phyloP scores from a whole-genome alignment of 2,888 invertebrate genomes.

The Drosophila flavopinicola region DNA sequence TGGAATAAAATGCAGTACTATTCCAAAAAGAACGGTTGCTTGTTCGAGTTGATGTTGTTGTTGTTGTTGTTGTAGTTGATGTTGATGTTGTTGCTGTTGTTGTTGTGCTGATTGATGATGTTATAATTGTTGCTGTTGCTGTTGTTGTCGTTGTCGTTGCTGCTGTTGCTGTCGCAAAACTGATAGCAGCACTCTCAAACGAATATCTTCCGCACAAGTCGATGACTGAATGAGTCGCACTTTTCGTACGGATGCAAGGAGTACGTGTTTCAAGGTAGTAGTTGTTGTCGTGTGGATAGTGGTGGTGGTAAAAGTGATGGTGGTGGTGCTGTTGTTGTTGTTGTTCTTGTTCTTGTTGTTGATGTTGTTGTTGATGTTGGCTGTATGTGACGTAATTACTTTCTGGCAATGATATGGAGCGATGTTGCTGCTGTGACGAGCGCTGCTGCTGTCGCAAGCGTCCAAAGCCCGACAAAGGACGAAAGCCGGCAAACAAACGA shows the following conservation, averaged over 20 bases:
- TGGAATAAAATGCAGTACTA: conserved; percentile 72
- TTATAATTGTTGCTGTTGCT: conserved; percentile 28
- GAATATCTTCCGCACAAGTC: conserved; percentile 60
- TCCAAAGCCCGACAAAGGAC: conserved; percentile 89
- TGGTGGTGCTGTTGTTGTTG: conserved; percentile 31
- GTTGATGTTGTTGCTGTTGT: conserved; percentile 36
- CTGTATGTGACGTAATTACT: conserved; percentile 86
- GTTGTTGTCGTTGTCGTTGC: conserved; percentile 42
- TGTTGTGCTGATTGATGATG: conserved; percentile 33
- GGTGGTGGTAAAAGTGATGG: conserved; percentile 36
- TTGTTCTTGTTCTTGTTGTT: conserved; percentile 35
- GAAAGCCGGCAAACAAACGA: conserved; percentile 92
- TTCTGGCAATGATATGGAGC: conserved; percentile 94
- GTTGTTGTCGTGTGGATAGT: conserved; percentile 38
- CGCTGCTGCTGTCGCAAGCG: conserved; percentile 88
- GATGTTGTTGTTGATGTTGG: conserved; percentile 55
- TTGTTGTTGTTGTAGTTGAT: conserved; percentile 7
- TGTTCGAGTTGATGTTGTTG: conserved; percentile 47
- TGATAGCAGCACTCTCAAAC: conserved; percentile 46
- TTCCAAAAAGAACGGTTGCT: conserved; percentile 65
- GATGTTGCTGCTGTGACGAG: conserved; percentile 91
- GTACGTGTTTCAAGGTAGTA: conserved; percentile 22
- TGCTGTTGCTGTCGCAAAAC: conserved; percentile 30
- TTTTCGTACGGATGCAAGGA: conserved; percentile 31
- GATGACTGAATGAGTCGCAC: conserved; percentile 52